Evolutionary conservation across 2,888 invertebrate genomes (phyloP), one percentile per base, ranked within the genome.

Genomic region (Sympetrum striolatum): DNA sequence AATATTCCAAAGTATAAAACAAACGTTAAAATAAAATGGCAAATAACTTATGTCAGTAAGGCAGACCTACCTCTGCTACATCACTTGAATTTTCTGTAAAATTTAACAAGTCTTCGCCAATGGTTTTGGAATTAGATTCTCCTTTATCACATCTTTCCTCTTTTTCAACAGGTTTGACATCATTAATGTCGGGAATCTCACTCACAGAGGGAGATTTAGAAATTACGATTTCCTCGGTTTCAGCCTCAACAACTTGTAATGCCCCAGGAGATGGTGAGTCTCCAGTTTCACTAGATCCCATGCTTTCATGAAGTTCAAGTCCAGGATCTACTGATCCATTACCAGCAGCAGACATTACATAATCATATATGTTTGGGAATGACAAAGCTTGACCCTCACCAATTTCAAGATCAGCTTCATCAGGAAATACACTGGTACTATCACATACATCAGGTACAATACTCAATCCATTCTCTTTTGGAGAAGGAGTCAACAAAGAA

Each of bases 281-380:
- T 73, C 73, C 73, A 73, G 31, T 25, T 31, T 73, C 73, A 25
- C 73, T 73, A 31, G 73, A 73, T 73, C 31, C 73, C 31, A 31
- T 25, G 31, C 73, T 73, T 31, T 14, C n/a, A 31, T 73, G 73
- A 31, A 73, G 73, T 31, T 73, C 73, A 14, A 73, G 25, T 31
- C 73, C 73, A 73, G 6, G 25, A 31, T 73, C 73, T 73, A 31
- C 14, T 2, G 25, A 25, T 73, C 73, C 37, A n/a, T 86, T 64
- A 86, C 39, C 64, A 31, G 58, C 60, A 22, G 86, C n/a, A 14
- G 60, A 15, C 86, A 86, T 86, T 5, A 86, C 86, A 64, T 86
- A 86, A 60, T 86, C 86, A 86, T 86, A 86, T 22, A 86, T 86
- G n/a, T 86, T 86, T 8, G 86, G 86, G 31, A 86, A 86, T 18